A percentile compares a stretch with the other conserved stretches of the same genome.
Conservation (phyloP, 1,140 invertebrate species). For the Zaprionus davidi region DNA sequence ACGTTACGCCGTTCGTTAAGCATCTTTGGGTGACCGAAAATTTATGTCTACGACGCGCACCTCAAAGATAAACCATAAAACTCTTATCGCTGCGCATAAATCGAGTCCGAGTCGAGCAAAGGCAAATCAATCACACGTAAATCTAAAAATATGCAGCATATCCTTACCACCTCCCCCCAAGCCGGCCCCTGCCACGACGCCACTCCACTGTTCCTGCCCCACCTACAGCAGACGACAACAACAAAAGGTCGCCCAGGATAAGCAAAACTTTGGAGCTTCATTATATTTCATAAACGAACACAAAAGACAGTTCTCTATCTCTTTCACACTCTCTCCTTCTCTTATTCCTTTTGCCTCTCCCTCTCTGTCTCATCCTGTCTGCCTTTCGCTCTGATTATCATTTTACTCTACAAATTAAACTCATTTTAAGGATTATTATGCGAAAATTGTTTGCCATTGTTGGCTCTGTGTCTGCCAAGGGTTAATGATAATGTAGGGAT, state of each 20-base stretch:
- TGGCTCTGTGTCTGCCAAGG: slow-evolving; percentile 25
- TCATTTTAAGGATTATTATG: slow-evolving; percentile 83
- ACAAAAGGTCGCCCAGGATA: slow-evolving; percentile 40
- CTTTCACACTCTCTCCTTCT: not conserved
- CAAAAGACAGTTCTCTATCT: slow-evolving; percentile 25
- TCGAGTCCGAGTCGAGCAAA: slow-evolving; percentile 45
- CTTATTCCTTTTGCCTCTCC: not conserved
- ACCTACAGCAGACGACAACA: slow-evolving; percentile 19
- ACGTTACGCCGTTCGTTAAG: slow-evolving; percentile 4
- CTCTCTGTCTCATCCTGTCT: not conserved
- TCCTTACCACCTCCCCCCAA: not conserved
- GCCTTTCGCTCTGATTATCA: slow-evolving; percentile 48
- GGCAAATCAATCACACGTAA: slow-evolving; percentile 69
- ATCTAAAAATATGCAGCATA: slow-evolving; percentile 59
- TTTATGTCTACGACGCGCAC: slow-evolving; percentile 61
- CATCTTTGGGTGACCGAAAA: slow-evolving; percentile 17
- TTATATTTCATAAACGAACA: slow-evolving; percentile 50
- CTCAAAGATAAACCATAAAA: slow-evolving; percentile 79
- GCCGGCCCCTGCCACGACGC: too few species aligned
- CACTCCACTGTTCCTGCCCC: not conserved
- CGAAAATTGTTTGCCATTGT: slow-evolving; percentile 76
- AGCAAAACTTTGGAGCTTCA: slow-evolving; percentile 45
- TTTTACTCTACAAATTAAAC: slow-evolving; percentile 82
- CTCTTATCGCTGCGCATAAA: slow-evolving; percentile 69
- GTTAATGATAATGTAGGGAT: slow-evolving; percentile 27